Percentiles rank a stretch among this genome's conserved stretches.
These are phyloP conservation scores for Tragelaphus buxtoni DNA, from an alignment of 2,113 vertebrate species.

Conservation along the genomic window DNA sequence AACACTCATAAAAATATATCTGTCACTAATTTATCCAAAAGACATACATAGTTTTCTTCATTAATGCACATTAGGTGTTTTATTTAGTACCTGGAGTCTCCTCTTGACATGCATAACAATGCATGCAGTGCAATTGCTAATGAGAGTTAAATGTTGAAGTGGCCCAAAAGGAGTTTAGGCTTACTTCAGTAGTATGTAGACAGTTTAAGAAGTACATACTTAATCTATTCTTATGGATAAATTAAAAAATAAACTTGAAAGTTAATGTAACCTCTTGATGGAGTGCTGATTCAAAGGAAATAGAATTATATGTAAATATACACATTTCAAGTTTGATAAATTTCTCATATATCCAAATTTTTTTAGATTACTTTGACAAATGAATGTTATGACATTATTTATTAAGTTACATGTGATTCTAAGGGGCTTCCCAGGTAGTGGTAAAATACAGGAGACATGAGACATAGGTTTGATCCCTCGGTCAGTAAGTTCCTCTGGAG, in stretches of 20 bases:
- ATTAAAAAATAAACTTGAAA: neutral
- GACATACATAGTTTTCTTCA: neutral
- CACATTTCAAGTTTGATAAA: neutral
- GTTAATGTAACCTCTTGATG: neutral
- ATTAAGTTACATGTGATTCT: neutral
- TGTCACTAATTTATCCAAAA: neutral
- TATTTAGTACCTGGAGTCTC: neutral
- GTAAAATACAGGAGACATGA: neutral
- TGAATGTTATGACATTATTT: neutral
- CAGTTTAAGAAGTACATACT: neutral
- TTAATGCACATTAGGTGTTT: neutral
- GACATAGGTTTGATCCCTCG: neutral
- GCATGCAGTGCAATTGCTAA: neutral
- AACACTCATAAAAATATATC: neutral
- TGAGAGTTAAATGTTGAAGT: neutral
- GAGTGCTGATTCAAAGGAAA: neutral
- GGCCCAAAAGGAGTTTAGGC: neutral
- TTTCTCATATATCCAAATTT: neutral
- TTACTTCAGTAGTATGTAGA: neutral
- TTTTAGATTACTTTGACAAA: neutral
- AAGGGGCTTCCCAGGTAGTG: neutral
- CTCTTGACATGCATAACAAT: neutral
- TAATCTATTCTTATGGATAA: neutral
- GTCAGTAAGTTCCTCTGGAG: neutral
- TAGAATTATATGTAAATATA: neutral